Evolutionary conservation across 2,888 invertebrate genomes (phyloP).

Genomic region (Rotaria sp.): DNA sequence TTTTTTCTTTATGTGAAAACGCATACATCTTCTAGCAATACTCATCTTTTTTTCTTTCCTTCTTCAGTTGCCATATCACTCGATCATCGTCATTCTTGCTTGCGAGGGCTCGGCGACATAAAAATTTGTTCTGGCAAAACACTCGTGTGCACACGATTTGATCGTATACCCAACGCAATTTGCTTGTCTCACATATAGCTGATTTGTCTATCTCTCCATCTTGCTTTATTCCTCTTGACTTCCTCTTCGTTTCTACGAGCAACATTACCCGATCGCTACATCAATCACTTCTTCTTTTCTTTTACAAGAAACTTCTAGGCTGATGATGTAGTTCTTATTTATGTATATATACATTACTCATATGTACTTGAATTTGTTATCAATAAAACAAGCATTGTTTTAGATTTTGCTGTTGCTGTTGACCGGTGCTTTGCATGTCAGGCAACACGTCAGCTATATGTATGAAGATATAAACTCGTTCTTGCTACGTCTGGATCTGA

Average conservation of each 20-base stretch:
- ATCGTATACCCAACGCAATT: neutral
- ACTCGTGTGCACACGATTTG: neutral
- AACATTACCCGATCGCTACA: neutral
- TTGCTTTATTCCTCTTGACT: neutral
- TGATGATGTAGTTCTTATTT: neutral
- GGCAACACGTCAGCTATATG: slow-evolving; percentile 7
- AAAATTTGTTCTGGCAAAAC: neutral
- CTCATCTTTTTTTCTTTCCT: neutral
- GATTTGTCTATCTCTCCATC: slow-evolving; percentile 15
- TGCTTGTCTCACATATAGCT: neutral
- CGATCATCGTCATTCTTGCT: slow-evolving; percentile 5
- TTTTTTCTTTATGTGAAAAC: neutral
- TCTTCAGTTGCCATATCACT: slow-evolving; percentile 3
- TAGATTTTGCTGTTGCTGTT: neutral
- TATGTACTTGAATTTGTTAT: neutral
- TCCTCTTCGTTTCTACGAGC: neutral
- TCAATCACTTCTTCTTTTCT: neutral
- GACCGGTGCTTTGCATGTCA: slow-evolving; percentile 1
- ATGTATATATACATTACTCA: neutral
- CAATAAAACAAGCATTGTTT: too few species aligned
- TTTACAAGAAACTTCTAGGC: neutral
- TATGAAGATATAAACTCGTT: neutral
- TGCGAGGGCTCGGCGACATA: neutral
- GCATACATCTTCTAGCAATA: neutral
- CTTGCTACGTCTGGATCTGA: slow-evolving; percentile 8